phyloP scores from a whole-genome alignment of 1,140 invertebrate genomes.

The Cotesia typhae region DNA sequence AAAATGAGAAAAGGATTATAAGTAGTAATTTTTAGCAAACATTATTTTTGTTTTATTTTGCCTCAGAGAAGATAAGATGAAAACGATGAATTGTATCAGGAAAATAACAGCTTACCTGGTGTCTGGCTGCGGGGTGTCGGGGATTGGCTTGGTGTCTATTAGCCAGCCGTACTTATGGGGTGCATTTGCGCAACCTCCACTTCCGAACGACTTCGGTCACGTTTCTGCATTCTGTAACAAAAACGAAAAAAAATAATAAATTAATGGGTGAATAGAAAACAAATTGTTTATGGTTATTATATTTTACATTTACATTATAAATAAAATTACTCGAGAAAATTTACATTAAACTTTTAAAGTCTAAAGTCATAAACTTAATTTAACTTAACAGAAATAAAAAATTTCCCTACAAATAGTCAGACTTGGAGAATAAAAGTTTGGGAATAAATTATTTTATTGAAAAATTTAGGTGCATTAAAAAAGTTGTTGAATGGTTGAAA shows the following conservation, averaged over 20 bases:
- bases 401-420: no score
- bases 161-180: slow-evolving; percentile 62
- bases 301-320: no score
- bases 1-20: neutral
- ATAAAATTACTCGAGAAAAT: no score
- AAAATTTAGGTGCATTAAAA: no score
- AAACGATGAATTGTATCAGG: neutral
- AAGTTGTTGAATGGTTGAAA: no score
- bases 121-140: slow-evolving; percentile 61
- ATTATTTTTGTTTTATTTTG: no score
- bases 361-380: no score
- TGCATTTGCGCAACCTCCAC: slow-evolving; percentile 64
- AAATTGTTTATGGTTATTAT: neutral
- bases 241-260: slow-evolving; percentile 34
- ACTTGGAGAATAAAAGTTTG: no score
- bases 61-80: neutral
- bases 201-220: slow-evolving; percentile 56
- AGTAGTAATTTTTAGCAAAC: neutral
- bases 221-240: slow-evolving; percentile 59
- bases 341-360: no score
- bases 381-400: no score
- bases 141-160: slow-evolving; percentile 58
- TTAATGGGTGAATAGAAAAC: neutral
- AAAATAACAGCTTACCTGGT: slow-evolving; percentile 52
- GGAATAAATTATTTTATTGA: no score